Conservation (phyloP, 2,113 vertebrate genomes). For the Neogobius melanostomus region DNA sequence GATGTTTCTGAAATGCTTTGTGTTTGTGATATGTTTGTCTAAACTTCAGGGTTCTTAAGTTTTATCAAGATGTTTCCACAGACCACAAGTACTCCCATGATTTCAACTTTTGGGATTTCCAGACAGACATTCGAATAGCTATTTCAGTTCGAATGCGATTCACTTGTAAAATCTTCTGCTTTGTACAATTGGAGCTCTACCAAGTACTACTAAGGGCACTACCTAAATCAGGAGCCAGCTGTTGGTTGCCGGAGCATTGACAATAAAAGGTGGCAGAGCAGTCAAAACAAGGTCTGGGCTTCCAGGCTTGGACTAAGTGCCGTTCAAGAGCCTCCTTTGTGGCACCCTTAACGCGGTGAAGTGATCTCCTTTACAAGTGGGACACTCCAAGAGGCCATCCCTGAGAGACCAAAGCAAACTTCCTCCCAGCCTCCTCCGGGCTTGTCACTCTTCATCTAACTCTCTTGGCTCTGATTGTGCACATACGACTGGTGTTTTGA, state of each 20-base stretch:
- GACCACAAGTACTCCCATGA: no score
- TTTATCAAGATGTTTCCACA: no score
- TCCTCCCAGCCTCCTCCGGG: constrained; percentile 52
- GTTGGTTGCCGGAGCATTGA: constrained; percentile 59
- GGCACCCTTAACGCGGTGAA: constrained; percentile 77
- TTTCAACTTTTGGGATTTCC: no score
- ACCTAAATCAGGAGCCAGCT: constrained; percentile 52
- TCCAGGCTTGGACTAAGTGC: constrained; percentile 71
- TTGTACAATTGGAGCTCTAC: constrained; percentile 24
- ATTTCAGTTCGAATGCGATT: no score
- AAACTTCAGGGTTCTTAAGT: no score
- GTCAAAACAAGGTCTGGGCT: constrained; percentile 79
- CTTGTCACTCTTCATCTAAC: constrained; percentile 52
- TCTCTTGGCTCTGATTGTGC: constrained; percentile 34
- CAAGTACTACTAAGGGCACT: constrained; percentile 20
- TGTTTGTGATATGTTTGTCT: no score
- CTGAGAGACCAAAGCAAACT: constrained; percentile 70
- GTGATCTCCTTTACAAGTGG: constrained; percentile 79
- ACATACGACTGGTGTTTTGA: not conserved
- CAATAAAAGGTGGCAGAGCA: constrained; percentile 79
- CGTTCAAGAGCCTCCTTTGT: constrained; percentile 81
- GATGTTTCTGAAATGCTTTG: no score
- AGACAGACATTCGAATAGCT: no score
- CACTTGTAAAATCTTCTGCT: not conserved
- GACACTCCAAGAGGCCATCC: constrained; percentile 80